Evolutionary conservation across 2,113 vertebrate genomes (phyloP), one percentile per base, ranked within the genome.

Genomic region (Nicator chloris): DNA sequence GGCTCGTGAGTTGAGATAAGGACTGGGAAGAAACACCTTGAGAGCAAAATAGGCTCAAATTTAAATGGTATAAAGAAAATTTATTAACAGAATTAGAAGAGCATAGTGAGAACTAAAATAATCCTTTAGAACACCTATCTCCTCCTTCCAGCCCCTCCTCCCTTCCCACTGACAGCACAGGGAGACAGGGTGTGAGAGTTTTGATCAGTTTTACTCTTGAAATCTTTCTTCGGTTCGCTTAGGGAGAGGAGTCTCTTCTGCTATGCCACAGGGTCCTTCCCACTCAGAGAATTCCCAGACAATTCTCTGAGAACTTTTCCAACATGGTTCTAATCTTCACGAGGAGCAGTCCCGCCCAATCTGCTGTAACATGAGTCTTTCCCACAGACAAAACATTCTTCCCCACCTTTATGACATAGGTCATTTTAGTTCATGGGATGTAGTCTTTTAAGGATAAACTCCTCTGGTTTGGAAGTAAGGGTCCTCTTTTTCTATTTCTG

Each of bases 261-360:
- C 49, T 35, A 23, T 44, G 24, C 49, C 9, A 6, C 23, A 19
- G 31, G 24, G 7, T 77, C 35, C 73, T 20, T 61, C 28, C 24
- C 31, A 53, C 1, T n/a, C n/a, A n/a, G n/a, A n/a, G n/a, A n/a
- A n/a, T n/a, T n/a, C n/a, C n/a, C n/a, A 26, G 15, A 35, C 30
- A n/a, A 14, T 13, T 78, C 24, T 64, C 37, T 42, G 19, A 3
- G 9, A 64, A 23, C 19, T 42, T n/a, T 53, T 64, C 15, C 60
- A 42, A 4, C 0, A 1, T 53, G 24, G 18, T 11, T 28, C 31
- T 64, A 35, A 35, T 53, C n/a, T 35, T 35, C 15, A 35, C 1
- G 4, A 64, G 47, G 22, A 59, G 33, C 54, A 75, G 11, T 30
- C 20, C 15, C 0, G 0, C 42, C 20, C 3, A 2, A 5, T 26